Evolutionary conservation across 2,888 invertebrate species (phyloP).

Genomic region (Bombylius major): DNA sequence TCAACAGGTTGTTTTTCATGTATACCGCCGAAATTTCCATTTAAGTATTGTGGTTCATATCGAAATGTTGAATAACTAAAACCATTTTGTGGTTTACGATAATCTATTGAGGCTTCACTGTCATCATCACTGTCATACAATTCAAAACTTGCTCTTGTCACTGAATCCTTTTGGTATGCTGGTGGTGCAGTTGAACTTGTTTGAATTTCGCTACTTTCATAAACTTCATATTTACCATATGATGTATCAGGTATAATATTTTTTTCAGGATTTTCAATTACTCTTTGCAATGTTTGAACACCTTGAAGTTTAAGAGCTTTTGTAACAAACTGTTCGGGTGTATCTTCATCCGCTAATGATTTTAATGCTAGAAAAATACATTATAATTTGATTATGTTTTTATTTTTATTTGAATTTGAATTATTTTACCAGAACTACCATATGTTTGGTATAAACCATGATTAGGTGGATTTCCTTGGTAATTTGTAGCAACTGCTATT

Average conservation of each 20-base stretch:
- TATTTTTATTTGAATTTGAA: background rate
- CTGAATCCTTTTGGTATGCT: constrained; percentile 13
- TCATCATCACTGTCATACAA: constrained; percentile 8
- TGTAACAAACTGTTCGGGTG: constrained; percentile 34
- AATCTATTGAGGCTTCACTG: background rate
- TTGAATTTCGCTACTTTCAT: constrained; percentile 11
- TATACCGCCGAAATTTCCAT: background rate
- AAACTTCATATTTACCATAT: constrained; percentile 11
- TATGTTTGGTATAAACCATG: constrained; percentile 10
- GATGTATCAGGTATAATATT: constrained; percentile 2
- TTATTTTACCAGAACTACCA: constrained; percentile 15
- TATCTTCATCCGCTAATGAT: constrained; percentile 21
- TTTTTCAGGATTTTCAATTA: background rate
- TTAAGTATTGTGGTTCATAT: constrained; percentile 1
- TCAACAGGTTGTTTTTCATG: background rate
- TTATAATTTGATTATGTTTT: no score
- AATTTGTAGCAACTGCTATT: constrained; percentile 24
- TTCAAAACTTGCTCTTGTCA: constrained; percentile 17
- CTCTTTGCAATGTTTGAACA: background rate
- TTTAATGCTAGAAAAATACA: background rate
- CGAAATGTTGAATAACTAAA: background rate
- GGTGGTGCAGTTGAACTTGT: constrained; percentile 10
- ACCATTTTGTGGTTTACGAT: background rate
- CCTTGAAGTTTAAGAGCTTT: constrained; percentile 28
- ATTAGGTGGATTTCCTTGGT: background rate